phyloP scores from a whole-genome alignment of 2,888 invertebrate species.

The Papilio demoleus region DNA sequence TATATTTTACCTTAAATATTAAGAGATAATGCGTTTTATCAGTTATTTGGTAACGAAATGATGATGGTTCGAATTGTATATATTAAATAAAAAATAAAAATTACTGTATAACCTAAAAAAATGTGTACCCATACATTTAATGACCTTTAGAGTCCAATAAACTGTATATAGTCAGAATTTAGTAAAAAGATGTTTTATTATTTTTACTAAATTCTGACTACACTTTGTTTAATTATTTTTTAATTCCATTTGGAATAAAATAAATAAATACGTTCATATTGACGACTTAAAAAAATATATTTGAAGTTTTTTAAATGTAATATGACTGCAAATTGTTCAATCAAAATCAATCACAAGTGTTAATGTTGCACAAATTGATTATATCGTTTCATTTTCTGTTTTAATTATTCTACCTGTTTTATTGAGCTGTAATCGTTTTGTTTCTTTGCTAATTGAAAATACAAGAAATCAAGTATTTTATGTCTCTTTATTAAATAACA shows the following conservation, averaged over 20 bases:
- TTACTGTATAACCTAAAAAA: not conserved
- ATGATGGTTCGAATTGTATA: not conserved
- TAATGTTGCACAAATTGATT: not conserved
- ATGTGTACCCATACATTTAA: too few relatives aligned
- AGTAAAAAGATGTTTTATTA: too few relatives aligned
- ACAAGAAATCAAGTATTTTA: slow-evolving; percentile 19
- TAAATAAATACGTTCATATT: not conserved
- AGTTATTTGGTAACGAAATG: not conserved
- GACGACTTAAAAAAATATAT: not conserved
- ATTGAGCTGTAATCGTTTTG: slow-evolving; percentile 20
- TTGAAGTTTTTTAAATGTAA: not conserved
- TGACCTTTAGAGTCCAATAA: not conserved
- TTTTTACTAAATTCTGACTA: too few relatives aligned
- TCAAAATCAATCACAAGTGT: slow-evolving; percentile 7
- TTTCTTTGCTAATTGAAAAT: slow-evolving; percentile 22
- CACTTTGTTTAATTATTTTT: too few relatives aligned
- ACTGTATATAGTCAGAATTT: not conserved
- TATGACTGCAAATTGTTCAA: slow-evolving; percentile 4
- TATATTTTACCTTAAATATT: slow-evolving; percentile 1
- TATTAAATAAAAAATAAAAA: not conserved
- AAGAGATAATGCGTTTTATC: not conserved
- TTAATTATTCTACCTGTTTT: slow-evolving; percentile 12
- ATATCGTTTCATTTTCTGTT: slow-evolving; percentile 1
- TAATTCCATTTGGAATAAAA: too few relatives aligned
- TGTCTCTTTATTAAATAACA: slow-evolving; percentile 17